Conservation (phyloP, 30 jellyfish, hydroid and myxozoan species). For the Turritopsis rubra region DNA sequence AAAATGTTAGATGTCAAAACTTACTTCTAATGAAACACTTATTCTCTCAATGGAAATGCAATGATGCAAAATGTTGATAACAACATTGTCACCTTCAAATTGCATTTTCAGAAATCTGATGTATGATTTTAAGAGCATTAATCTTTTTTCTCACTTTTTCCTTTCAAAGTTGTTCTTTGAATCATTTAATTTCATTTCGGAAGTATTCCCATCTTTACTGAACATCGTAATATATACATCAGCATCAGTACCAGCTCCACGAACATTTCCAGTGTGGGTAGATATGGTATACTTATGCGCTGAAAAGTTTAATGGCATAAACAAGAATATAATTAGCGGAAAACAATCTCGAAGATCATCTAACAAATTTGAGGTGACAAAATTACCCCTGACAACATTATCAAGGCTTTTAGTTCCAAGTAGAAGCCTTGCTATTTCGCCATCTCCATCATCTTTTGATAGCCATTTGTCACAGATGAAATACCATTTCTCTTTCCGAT, state of each 20-base stretch:
- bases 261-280: conserved; percentile 82
- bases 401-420: conserved; percentile 83
- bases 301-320: not conserved
- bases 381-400: conserved; percentile 58
- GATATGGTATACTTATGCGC: conserved; percentile 66
- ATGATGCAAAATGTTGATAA: no score
- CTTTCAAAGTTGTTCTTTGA: conserved; percentile 72
- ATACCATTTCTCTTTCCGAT: conserved; percentile 59
- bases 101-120: no score
- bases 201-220: conserved; percentile 68
- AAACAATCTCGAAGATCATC: conserved; percentile 29
- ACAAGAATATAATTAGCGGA: not conserved
- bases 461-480: conserved; percentile 78
- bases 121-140: no score
- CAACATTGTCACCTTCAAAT: no score
- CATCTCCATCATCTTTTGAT: conserved; percentile 81
- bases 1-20: no score
- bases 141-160: conserved; percentile 29
- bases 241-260: conserved; percentile 97
- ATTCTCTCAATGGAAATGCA: no score
- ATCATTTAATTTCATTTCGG: conserved; percentile 58
- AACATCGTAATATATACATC: conserved; percentile 62
- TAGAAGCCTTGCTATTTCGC: conserved; percentile 53
- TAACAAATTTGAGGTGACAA: conserved; percentile 52
- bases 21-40: no score